phyloP scores from a whole-genome alignment of 2,113 vertebrate genomes.

The Coreoperca whiteheadi region DNA sequence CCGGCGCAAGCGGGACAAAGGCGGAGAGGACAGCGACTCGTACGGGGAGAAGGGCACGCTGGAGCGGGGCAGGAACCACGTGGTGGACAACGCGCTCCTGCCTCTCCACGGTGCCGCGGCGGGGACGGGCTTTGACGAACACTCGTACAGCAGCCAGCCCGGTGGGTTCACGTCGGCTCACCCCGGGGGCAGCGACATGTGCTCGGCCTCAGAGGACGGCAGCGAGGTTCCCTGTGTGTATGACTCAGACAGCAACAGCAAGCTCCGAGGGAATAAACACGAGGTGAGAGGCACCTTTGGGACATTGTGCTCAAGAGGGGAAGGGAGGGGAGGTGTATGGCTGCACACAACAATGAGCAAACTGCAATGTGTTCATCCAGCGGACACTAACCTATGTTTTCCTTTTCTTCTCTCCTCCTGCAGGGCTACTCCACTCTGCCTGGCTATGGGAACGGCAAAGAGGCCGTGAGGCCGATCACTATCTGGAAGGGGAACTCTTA shows the following conservation, averaged over 20 bases:
- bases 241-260: constrained; percentile 90
- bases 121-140: constrained; percentile 87
- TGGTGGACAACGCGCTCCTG: constrained; percentile 83
- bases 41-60: constrained; percentile 84
- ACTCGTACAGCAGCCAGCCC: constrained; percentile 89
- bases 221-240: constrained; percentile 88
- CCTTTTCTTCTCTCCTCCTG: constrained; percentile 26
- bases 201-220: constrained; percentile 86
- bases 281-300: constrained; percentile 86
- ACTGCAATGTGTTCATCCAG: background rate
- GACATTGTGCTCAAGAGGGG: background rate
- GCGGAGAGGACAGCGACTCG: constrained; percentile 79
- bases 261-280: constrained; percentile 83
- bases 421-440: constrained; percentile 90
- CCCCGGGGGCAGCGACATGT: constrained; percentile 82
- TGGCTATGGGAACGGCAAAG: constrained; percentile 88
- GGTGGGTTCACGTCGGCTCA: constrained; percentile 87
- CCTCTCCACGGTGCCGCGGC: constrained; percentile 72
- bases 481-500: constrained; percentile 98
- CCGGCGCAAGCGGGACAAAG: constrained; percentile 88
- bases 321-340: background rate
- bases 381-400: constrained; percentile 30
- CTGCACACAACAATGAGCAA: constrained; percentile 5
- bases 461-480: constrained; percentile 89
- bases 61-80: constrained; percentile 85